Evolutionary conservation across 2,113 vertebrate species (phyloP).

Genomic region (Raphicerus campestris): DNA sequence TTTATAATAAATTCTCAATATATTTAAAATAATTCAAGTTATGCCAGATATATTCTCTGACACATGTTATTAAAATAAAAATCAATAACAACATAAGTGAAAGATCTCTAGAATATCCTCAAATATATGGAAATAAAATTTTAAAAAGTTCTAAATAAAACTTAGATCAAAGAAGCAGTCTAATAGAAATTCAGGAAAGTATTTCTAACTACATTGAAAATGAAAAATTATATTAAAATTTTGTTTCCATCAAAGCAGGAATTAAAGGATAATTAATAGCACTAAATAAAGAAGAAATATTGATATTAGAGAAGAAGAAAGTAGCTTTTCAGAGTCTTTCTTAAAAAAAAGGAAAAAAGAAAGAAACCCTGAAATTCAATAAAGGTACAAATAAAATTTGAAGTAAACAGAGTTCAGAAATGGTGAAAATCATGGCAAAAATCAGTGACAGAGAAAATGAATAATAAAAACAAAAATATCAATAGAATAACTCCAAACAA

Average conservation of each 20-base stretch:
- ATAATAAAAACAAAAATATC: neutral
- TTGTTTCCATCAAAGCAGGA: neutral
- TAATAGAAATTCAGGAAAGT: neutral
- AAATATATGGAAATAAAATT: neutral
- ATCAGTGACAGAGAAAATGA: neutral
- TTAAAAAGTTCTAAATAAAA: neutral
- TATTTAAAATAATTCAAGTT: neutral
- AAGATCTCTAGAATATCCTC: neutral
- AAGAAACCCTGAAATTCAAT: neutral
- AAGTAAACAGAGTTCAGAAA: neutral
- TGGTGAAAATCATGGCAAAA: neutral
- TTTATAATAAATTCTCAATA: neutral
- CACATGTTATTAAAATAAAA: neutral
- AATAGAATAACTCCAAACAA: neutral
- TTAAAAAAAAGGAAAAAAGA: neutral
- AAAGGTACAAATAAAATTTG: neutral
- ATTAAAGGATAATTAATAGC: neutral
- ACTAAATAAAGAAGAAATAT: neutral
- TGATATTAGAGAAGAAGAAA: neutral
- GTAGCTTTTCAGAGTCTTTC: neutral
- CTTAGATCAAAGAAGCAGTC: neutral
- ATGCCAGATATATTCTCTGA: neutral
- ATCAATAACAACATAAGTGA: neutral
- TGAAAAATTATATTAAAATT: neutral
- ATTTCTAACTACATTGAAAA: neutral